Percentiles rank a stretch among this genome's conserved stretches.
Evolutionary conservation across 1,140 invertebrate genomes (phyloP).

Genomic region (Nymphalis io): DNA sequence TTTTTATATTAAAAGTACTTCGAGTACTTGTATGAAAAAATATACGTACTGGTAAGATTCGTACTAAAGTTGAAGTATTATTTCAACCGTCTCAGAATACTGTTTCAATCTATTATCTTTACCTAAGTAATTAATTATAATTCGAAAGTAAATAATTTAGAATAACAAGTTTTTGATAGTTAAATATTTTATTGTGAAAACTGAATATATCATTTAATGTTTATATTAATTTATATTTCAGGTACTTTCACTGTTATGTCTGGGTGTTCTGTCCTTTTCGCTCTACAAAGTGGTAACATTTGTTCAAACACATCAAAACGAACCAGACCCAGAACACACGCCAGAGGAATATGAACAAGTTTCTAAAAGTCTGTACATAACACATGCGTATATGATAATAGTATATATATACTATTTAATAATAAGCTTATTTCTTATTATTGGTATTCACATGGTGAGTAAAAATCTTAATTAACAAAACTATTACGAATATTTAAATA

Average conservation of each 20-base stretch:
- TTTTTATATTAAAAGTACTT: too few relatives aligned
- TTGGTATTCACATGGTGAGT: slow-evolving; percentile 64
- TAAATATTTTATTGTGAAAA: too few relatives aligned
- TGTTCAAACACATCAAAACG: slow-evolving; percentile 42
- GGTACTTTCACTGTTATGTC: slow-evolving; percentile 45
- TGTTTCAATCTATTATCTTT: too few relatives aligned
- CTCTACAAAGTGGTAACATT: slow-evolving; percentile 56
- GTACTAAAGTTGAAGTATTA: too few relatives aligned
- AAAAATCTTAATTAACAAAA: not conserved
- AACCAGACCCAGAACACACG: slow-evolving; percentile 42
- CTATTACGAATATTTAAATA: too few relatives aligned
- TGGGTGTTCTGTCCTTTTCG: slow-evolving; percentile 43
- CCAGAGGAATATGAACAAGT: slow-evolving; percentile 47
- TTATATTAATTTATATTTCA: slow-evolving; percentile 35
- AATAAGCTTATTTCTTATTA: slow-evolving; percentile 60
- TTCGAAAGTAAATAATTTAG: too few relatives aligned
- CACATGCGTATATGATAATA: slow-evolving; percentile 56
- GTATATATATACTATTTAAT: slow-evolving; percentile 59
- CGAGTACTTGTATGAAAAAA: too few relatives aligned
- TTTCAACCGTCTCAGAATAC: too few relatives aligned
- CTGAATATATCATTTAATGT: slow-evolving; percentile 11
- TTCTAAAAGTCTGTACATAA: slow-evolving; percentile 56
- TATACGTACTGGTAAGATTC: too few relatives aligned
- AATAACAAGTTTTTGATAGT: too few relatives aligned
- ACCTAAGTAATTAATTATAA: too few relatives aligned